Base-by-base conservation (phyloP, 2,888 invertebrate species). In the Plebejus argus region DNA sequence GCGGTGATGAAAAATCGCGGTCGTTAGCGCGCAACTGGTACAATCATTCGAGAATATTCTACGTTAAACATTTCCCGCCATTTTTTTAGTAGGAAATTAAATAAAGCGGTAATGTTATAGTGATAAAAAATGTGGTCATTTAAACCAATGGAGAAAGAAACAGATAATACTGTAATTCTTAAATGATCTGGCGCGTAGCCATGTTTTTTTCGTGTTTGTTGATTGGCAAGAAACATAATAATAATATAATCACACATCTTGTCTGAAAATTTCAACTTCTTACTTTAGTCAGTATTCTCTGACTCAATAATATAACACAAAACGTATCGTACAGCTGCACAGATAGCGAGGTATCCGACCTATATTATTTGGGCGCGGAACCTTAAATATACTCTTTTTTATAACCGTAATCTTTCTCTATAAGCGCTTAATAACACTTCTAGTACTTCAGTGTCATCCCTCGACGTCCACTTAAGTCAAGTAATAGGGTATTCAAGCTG, bases 21-120 rank as follows among this genome's bases (percentile, higher is more conserved):
- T 76, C 76, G 76, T 76, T 76, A 70, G 70, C 45, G 28, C 23
- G 20, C 70, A 76, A 70, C 76, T 70, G 76, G 53, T 56, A 53
- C 58, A 20, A 39, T 76, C 76, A 61, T 76, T 35, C 56, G 61
- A n/a, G 76, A 39, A 61, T 33, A 70, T 76, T 76, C 76, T 66
- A 39, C 61, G 76, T 76, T 53, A 76, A 76, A 76, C 70, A 70
- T 76, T 76, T 70, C 45, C 53, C 76, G 76, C 53, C 70, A 76
- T 70, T 76, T 76, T 70, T 49, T 15, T 53, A 70, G 15, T n/a
- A 33, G 58, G 70, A 70, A 76, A 76, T 76, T 76, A 76, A 76
- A 76, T 76, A 66, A 53, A 39, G 71, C 39, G 33, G 20, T 12
- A 45, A 71, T 58, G 58, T 20, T 3, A n/a, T 20, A 8, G 7